Evolutionary conservation across 2,888 invertebrate genomes (phyloP).

Genomic region (Megastigmus dorsalis): DNA sequence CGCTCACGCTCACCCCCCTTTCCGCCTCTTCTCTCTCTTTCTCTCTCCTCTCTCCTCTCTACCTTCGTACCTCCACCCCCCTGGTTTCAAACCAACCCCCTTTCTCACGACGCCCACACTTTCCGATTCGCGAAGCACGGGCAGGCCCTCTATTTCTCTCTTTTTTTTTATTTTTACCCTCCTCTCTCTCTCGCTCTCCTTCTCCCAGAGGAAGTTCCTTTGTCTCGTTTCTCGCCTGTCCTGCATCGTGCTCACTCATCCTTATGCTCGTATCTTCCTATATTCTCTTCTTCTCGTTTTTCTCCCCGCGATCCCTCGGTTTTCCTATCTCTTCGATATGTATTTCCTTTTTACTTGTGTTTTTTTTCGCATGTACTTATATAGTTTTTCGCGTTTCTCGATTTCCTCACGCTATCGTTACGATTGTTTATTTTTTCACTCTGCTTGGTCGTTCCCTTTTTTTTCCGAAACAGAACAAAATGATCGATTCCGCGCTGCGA

Average conservation of each 20-base stretch:
- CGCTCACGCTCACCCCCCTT: slow-evolving; percentile 59
- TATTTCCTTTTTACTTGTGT: neutral
- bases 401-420: too few relatives aligned
- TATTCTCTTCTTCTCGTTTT: slow-evolving; percentile 32
- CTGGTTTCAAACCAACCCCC: slow-evolving; percentile 23
- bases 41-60: slow-evolving; percentile 43
- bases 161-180: slow-evolving; percentile 15
- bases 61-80: neutral
- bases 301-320: slow-evolving; percentile 32
- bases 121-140: slow-evolving; percentile 53
- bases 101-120: slow-evolving; percentile 54
- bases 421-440: too few relatives aligned
- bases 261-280: slow-evolving; percentile 43
- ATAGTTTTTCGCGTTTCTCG: slow-evolving; percentile 33
- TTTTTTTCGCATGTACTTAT: neutral
- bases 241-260: slow-evolving; percentile 56
- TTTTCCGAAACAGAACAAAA: too few relatives aligned
- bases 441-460: too few relatives aligned
- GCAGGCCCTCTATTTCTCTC: slow-evolving; percentile 3
- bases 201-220: slow-evolving; percentile 61
- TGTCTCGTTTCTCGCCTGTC: slow-evolving; percentile 61
- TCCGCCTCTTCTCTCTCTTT: slow-evolving; percentile 21
- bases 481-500: too few relatives aligned
- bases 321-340: slow-evolving; percentile 35
- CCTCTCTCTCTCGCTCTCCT: slow-evolving; percentile 49